phyloP scores from a whole-genome alignment of 2,888 invertebrate genomes.

The Limnephilus lunatus region DNA sequence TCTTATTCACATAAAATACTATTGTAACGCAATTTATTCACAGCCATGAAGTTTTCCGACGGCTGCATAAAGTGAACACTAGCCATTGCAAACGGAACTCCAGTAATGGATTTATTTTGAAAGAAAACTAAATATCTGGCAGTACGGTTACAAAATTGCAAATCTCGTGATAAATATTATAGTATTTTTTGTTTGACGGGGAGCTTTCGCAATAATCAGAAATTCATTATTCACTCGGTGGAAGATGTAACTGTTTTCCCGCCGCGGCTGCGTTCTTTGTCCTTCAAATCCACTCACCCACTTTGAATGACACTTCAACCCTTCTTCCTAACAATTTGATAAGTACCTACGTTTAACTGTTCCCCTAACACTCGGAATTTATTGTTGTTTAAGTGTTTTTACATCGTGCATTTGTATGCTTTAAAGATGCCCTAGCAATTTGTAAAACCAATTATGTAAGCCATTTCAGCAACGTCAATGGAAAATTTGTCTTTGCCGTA shows the following conservation, averaged over 20 bases:
- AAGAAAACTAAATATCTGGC: neutral
- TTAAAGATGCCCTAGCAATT: neutral
- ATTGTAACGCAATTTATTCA: neutral
- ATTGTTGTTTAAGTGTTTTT: neutral
- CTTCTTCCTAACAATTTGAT: slow-evolving; percentile 22
- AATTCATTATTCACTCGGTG: slow-evolving; percentile 25
- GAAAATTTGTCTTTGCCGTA: neutral
- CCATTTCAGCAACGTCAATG: neutral
- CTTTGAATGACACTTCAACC: slow-evolving; percentile 21
- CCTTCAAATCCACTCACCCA: neutral
- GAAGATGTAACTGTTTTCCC: neutral
- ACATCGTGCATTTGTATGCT: neutral
- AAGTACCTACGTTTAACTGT: neutral
- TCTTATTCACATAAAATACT: neutral
- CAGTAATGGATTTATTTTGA: neutral
- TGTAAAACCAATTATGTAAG: neutral
- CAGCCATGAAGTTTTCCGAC: neutral
- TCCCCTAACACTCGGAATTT: neutral
- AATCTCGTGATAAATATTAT: neutral
- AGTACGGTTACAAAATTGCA: neutral
- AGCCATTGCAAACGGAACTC: neutral
- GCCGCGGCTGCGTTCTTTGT: neutral
- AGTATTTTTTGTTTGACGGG: neutral
- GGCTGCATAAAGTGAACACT: neutral
- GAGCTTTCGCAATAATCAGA: slow-evolving; percentile 12